These are phyloP conservation scores for Aphelenchoides fujianensis DNA, from an alignment of 1,140 invertebrate genomes.

Conservation along the genomic window DNA sequence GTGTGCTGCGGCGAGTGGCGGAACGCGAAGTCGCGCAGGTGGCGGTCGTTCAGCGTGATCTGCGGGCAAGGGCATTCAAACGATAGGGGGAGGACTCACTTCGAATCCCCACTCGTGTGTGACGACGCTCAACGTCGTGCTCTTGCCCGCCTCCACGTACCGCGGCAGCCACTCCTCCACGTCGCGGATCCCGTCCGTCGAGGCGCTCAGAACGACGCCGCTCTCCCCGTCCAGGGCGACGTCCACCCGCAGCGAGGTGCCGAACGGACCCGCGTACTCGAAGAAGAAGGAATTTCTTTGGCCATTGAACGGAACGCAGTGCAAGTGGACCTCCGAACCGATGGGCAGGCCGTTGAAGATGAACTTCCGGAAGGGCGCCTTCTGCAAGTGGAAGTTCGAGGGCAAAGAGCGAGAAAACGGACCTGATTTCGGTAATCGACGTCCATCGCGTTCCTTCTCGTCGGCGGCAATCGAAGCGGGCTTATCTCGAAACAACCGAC, in stretches of 20 bases:
- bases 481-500: too few relatives aligned
- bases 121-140: neutral
- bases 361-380: neutral
- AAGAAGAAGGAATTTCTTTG: neutral
- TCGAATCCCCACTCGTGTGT: neutral
- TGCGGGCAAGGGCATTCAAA: neutral
- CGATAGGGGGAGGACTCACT: neutral
- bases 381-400: neutral
- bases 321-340: neutral
- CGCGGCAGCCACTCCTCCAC: neutral
- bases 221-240: neutral
- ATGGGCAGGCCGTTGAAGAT: neutral
- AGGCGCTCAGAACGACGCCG: neutral
- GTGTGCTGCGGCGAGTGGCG: neutral
- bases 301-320: neutral
- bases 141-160: neutral
- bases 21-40: neutral
- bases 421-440: slow-evolving; percentile 1
- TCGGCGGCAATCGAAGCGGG: neutral
- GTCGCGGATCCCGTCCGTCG: neutral
- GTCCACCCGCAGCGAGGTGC: neutral
- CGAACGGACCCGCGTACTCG: neutral
- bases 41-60: neutral
- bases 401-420: neutral
- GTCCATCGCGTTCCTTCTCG: neutral